phyloP scores from a whole-genome alignment of 2,113 vertebrate species.

The Stercorarius parasiticus region DNA sequence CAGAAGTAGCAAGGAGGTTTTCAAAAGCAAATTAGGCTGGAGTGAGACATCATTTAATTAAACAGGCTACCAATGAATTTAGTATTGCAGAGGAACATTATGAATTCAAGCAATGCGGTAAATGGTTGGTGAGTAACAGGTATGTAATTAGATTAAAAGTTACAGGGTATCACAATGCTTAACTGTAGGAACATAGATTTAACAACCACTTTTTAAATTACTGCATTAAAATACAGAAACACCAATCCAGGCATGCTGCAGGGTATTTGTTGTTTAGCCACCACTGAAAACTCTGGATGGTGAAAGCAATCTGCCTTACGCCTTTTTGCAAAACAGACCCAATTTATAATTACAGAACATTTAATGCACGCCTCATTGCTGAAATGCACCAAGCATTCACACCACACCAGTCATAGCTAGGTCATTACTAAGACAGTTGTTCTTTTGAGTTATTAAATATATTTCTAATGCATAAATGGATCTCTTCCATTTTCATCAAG shows the following conservation, averaged over 20 bases:
- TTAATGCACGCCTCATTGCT: neutral
- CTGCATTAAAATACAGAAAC: neutral
- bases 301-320: neutral
- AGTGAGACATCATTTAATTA: neutral
- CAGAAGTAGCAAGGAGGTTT: neutral
- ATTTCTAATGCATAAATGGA: neutral
- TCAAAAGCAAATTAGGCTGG: neutral
- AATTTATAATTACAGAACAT: neutral
- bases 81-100: neutral
- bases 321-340: neutral
- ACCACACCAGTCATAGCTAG: neutral
- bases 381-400: neutral
- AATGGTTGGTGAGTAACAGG: conserved; percentile 3
- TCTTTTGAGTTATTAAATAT: neutral
- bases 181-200: neutral
- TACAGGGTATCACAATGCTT: neutral
- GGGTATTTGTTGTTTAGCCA: neutral
- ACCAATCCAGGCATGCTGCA: neutral
- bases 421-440: neutral
- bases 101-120: neutral
- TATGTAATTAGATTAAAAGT: neutral
- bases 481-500: neutral
- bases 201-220: neutral
- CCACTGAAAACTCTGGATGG: neutral
- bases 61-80: neutral